Evolutionary conservation across 2,888 invertebrate species (phyloP).

Genomic region (Dugesia japonica): DNA sequence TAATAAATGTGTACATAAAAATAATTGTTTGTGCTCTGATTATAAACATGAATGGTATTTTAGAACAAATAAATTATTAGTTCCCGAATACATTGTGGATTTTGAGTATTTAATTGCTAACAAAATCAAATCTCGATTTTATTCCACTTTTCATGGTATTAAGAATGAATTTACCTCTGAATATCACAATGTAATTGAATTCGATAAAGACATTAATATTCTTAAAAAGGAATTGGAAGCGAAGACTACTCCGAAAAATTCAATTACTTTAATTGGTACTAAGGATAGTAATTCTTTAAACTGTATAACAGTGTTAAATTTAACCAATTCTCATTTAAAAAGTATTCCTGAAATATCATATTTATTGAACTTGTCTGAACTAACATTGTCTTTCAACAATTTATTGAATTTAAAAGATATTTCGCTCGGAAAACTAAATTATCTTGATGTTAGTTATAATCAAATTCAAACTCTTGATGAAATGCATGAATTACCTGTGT

Average conservation of each 20-base stretch:
- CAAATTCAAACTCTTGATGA: constrained; percentile 45
- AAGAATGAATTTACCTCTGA: background rate
- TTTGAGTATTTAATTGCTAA: constrained; percentile 44
- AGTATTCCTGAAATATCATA: background rate
- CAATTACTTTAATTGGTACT: background rate
- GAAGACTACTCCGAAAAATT: background rate
- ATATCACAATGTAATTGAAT: background rate
- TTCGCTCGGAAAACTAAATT: constrained; percentile 41
- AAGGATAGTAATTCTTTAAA: background rate
- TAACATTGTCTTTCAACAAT: constrained; percentile 40
- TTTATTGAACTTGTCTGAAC: background rate
- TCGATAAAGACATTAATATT: background rate
- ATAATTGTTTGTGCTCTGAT: constrained; percentile 44
- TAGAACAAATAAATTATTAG: constrained; percentile 43
- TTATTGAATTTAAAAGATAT: constrained; percentile 43
- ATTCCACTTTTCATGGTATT: constrained; percentile 26
- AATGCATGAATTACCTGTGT: constrained; percentile 41
- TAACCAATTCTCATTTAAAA: background rate
- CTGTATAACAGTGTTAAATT: background rate
- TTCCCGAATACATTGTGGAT: constrained; percentile 47
- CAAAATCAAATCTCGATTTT: constrained; percentile 14
- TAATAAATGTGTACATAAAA: background rate
- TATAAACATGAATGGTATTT: constrained; percentile 47
- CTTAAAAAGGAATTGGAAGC: background rate
- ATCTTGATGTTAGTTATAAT: constrained; percentile 47